These are phyloP conservation scores for Acleris laterana DNA, from an alignment of 2,888 invertebrate species.

Conservation along the genomic window DNA sequence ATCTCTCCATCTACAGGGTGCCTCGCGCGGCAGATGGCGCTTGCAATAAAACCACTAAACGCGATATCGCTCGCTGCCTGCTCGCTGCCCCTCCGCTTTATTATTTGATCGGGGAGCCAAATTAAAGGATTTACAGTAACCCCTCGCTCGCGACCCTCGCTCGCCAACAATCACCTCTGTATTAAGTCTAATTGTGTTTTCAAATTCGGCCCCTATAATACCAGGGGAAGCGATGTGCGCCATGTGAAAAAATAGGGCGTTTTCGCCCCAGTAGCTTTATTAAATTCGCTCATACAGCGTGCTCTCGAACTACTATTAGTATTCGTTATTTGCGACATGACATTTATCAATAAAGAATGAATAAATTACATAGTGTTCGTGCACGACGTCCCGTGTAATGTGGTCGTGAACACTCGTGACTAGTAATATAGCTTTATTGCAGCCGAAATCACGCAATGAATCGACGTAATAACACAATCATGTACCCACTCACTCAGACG, in stretches of 20 bases:
- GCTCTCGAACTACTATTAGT: constrained; percentile 46
- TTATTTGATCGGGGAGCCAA: constrained; percentile 84
- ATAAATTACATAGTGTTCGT: constrained; percentile 55
- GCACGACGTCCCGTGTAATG: constrained; percentile 59
- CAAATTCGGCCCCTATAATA: constrained; percentile 80
- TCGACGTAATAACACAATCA: constrained; percentile 58
- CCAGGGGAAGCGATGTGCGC: constrained; percentile 65
- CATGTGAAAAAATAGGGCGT: constrained; percentile 80
- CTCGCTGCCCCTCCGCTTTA: constrained; percentile 75
- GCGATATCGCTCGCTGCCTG: constrained; percentile 78
- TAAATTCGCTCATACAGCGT: constrained; percentile 69
- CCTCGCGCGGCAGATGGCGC: constrained; percentile 80
- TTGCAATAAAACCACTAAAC: constrained; percentile 85
- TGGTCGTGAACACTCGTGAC: constrained; percentile 63
- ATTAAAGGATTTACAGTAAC: constrained; percentile 83
- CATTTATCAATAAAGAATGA: constrained; percentile 48
- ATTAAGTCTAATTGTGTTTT: constrained; percentile 85
- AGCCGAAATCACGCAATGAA: constrained; percentile 61
- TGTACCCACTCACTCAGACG: constrained; percentile 45
- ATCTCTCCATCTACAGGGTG: constrained; percentile 78
- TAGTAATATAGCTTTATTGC: constrained; percentile 67
- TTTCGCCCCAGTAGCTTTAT: constrained; percentile 70
- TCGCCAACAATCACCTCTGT: constrained; percentile 83
- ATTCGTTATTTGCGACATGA: constrained; percentile 42
- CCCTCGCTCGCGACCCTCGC: constrained; percentile 78